These are phyloP conservation scores for Drosophila hamatofila DNA, from an alignment of 2,888 invertebrate genomes.

Conservation along the genomic window DNA sequence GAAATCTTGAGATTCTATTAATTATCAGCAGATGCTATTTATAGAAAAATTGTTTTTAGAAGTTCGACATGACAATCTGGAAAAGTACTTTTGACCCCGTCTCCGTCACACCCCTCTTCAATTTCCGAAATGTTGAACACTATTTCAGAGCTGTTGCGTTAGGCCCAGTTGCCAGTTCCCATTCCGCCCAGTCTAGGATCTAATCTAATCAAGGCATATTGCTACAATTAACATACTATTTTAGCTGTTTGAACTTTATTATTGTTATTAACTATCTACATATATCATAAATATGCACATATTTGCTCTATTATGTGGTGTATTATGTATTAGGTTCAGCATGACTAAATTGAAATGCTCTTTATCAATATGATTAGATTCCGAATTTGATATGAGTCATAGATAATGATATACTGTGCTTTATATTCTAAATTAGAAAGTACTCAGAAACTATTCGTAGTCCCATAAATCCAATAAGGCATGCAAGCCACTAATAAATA, in stretches of 20 bases:
- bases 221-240: conserved; percentile 25
- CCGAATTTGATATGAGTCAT: conserved; percentile 40
- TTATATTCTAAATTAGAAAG: conserved; percentile 41
- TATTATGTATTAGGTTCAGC: conserved; percentile 36
- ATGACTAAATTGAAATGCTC: conserved; percentile 40
- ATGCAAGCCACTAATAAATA: neutral
- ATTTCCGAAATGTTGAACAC: neutral
- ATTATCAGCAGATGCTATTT: neutral
- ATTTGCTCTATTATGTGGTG: conserved; percentile 20
- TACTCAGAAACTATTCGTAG: conserved; percentile 18
- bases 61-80: neutral
- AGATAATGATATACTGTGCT: neutral
- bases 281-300: conserved; percentile 6
- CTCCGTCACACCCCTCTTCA: neutral
- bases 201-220: conserved; percentile 23
- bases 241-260: neutral
- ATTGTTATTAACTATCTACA: neutral
- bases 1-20: neutral
- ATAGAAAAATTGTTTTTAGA: neutral
- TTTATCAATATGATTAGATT: conserved; percentile 47
- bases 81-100: neutral
- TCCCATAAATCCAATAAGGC: neutral
- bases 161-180: conserved; percentile 3
- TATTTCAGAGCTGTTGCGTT: conserved; percentile 19
- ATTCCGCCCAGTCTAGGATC: neutral